Conservation (phyloP, 2,113 vertebrate species). For the Anoplopoma fimbria region DNA sequence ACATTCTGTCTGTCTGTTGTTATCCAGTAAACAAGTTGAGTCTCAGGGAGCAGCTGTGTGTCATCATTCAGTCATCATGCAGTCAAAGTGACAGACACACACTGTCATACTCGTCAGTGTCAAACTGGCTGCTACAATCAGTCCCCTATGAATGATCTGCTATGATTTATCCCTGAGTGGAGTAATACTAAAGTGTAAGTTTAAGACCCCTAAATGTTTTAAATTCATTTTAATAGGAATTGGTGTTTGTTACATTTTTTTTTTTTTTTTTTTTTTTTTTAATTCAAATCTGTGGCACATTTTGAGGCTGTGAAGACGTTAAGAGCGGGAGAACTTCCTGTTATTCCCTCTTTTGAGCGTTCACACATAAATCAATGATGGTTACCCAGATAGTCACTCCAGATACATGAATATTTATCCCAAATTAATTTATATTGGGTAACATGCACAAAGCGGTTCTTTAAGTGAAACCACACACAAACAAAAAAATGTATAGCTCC, state of each 20-base stretch:
- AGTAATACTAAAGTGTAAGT: too few species aligned
- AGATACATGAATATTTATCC: too few species aligned
- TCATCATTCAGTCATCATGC: constrained; percentile 29
- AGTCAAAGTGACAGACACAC: constrained; percentile 1
- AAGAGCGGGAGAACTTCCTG: not conserved
- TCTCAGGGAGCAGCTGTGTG: constrained; percentile 33
- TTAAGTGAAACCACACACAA: not conserved
- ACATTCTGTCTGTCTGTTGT: not conserved
- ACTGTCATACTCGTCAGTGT: not conserved
- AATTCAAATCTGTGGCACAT: not conserved
- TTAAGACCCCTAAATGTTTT: not conserved
- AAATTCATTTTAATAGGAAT: not conserved
- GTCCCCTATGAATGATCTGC: not conserved
- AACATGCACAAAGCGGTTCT: not conserved
- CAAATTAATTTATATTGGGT: too few species aligned
- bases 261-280: not conserved
- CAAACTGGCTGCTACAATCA: not conserved
- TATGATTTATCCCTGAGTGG: not conserved
- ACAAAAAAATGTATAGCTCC: not conserved
- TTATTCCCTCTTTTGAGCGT: not conserved
- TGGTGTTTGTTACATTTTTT: not conserved
- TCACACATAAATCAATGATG: not conserved
- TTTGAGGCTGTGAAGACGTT: not conserved
- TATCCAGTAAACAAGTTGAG: constrained; percentile 15
- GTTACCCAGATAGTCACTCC: not conserved